Conservation (phyloP, 92 coral and sea anemone species). For the Epizoanthus illoricatus region DNA sequence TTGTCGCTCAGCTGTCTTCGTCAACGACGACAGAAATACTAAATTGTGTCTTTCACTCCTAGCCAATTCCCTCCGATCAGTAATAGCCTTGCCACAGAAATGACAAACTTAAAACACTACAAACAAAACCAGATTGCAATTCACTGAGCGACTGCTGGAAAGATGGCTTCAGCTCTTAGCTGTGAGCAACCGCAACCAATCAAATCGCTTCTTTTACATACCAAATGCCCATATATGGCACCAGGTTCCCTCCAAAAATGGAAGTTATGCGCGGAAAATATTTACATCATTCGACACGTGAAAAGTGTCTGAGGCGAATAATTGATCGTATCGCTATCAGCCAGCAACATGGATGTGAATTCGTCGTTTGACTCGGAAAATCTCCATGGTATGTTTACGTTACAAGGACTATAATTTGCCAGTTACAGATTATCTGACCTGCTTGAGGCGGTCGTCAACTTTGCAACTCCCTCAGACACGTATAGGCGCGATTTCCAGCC, state of each 20-base stretch:
- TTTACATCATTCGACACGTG: conserved; percentile 37
- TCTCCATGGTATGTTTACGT: not conserved
- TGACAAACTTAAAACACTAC: conserved; percentile 31
- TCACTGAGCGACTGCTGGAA: conserved; percentile 22
- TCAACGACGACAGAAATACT: conserved; percentile 1
- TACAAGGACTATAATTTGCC: not conserved
- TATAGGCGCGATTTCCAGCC: too few relatives aligned
- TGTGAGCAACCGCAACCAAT: conserved; percentile 20
- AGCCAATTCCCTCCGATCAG: conserved; percentile 14
- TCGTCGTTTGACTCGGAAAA: not conserved
- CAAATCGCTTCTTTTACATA: conserved; percentile 30
- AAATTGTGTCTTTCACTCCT: not conserved
- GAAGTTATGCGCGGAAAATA: conserved; percentile 1
- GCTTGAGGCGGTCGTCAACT: too few relatives aligned
- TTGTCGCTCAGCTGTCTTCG: conserved; percentile 13
- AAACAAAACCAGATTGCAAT: conserved; percentile 39
- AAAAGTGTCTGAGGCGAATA: not conserved
- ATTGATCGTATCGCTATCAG: not conserved
- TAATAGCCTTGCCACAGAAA: conserved; percentile 37
- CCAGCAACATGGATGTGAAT: not conserved
- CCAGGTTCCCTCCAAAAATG: conserved; percentile 20
- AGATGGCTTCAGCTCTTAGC: conserved; percentile 34
- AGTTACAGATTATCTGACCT: too few relatives aligned
- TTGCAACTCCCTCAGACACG: too few relatives aligned
- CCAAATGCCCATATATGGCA: conserved; percentile 33